Percentiles rank a stretch among this genome's conserved stretches.
phyloP scores from a whole-genome alignment of 2,888 invertebrate species.

The Pyrochroa serraticornis region DNA sequence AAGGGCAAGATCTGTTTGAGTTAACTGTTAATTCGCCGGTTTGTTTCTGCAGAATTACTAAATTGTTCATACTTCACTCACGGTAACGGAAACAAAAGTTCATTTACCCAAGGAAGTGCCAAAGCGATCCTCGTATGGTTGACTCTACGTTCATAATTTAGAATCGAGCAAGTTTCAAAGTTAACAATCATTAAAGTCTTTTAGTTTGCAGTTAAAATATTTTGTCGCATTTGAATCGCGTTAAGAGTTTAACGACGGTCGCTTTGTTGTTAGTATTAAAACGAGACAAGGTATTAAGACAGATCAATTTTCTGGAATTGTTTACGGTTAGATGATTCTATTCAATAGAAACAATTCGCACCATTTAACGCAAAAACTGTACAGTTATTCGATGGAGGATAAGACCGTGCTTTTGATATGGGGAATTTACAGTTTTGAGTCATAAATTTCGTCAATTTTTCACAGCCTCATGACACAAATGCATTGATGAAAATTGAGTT shows the following conservation, averaged over 20 bases:
- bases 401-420: no score
- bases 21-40: slow-evolving; percentile 20
- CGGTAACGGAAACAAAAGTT: slow-evolving; percentile 32
- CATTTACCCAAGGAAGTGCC: slow-evolving; percentile 34
- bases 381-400: slow-evolving; percentile 8
- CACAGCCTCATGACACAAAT: no score
- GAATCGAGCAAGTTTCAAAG: slow-evolving; percentile 4
- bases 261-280: slow-evolving; percentile 18
- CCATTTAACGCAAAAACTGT: slow-evolving; percentile 7
- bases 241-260: slow-evolving; percentile 12
- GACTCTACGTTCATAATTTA: slow-evolving; percentile 7
- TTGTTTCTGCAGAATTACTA: slow-evolving; percentile 21
- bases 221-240: slow-evolving; percentile 11
- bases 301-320: slow-evolving; percentile 8
- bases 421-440: background rate
- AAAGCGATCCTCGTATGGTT: slow-evolving; percentile 12
- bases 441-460: background rate
- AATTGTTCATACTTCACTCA: slow-evolving; percentile 30
- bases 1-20: background rate
- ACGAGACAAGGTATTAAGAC: slow-evolving; percentile 12
- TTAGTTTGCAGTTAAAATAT: slow-evolving; percentile 18
- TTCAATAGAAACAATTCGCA: slow-evolving; percentile 11
- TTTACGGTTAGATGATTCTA: slow-evolving; percentile 22
- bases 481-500: no score
- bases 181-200: slow-evolving; percentile 14